These are phyloP conservation scores for Tragelaphus imberbis DNA, from an alignment of 2,113 vertebrate species.

Conservation along the genomic window DNA sequence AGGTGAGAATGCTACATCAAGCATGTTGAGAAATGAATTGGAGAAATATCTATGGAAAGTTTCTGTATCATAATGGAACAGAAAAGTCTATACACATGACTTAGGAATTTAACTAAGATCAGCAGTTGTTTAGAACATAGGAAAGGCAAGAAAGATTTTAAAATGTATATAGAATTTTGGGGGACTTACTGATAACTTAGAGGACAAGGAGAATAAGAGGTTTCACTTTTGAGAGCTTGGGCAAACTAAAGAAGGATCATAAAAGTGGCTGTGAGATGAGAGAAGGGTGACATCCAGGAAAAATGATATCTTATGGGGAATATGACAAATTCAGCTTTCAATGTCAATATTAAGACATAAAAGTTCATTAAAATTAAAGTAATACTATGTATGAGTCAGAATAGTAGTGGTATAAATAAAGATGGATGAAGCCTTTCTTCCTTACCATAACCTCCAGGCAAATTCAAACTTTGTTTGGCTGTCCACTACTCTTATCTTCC, in stretches of 20 bases:
- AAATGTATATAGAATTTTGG: neutral
- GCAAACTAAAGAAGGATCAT: neutral
- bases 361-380: neutral
- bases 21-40: neutral
- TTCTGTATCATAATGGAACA: neutral
- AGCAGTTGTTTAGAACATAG: neutral
- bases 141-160: neutral
- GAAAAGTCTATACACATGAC: neutral
- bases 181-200: neutral
- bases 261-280: fast-evolving
- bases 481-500: neutral
- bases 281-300: neutral
- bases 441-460: neutral
- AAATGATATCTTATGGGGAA: neutral
- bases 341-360: neutral
- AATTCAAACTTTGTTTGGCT: neutral
- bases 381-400: neutral
- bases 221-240: neutral
- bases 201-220: neutral
- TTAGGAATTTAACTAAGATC: neutral
- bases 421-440: neutral
- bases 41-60: neutral
- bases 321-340: neutral
- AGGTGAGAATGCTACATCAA: neutral
- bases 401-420: neutral